phyloP scores from a whole-genome alignment of 2,888 invertebrate genomes.

The Drosophila aldrichi region DNA sequence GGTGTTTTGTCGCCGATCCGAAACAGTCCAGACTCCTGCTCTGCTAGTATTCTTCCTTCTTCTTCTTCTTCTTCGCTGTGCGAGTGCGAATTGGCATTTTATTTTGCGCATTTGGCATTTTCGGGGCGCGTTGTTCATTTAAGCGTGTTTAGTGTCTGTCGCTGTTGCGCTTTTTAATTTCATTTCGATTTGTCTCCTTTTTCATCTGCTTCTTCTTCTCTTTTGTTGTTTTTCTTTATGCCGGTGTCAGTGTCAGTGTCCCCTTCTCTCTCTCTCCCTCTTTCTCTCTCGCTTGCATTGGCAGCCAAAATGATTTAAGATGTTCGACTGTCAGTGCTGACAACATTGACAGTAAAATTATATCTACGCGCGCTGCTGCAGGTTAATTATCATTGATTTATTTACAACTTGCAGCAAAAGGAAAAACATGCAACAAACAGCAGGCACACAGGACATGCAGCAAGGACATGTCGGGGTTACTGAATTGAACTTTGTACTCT shows the following conservation, averaged over 20 bases:
- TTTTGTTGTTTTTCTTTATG: background rate
- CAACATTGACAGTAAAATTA: constrained; percentile 80
- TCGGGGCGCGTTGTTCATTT: constrained; percentile 74
- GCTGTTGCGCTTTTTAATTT: constrained; percentile 76
- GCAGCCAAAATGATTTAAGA: constrained; percentile 76
- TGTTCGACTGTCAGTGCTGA: constrained; percentile 78
- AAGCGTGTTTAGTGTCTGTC: constrained; percentile 71
- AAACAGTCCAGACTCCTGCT: constrained; percentile 1
- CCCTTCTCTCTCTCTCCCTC: background rate
- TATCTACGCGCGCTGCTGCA: constrained; percentile 73
- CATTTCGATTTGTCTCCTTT: constrained; percentile 30
- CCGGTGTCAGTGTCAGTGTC: constrained; percentile 35
- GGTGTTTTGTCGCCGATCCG: constrained; percentile 77
- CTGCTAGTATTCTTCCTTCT: background rate
- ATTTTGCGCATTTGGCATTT: constrained; percentile 76
- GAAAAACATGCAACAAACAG: constrained; percentile 2
- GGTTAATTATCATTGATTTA: constrained; percentile 80
- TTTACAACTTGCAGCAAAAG: constrained; percentile 58
- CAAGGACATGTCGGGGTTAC: constrained; percentile 1
- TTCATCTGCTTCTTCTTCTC: background rate
- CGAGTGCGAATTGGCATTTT: constrained; percentile 78
- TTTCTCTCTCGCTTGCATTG: constrained; percentile 23
- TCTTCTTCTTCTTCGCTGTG: background rate
- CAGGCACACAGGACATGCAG: background rate
- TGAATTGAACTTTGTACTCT: no score